These are phyloP conservation scores for Solea senegalensis DNA, from an alignment of 2,113 vertebrate species.

Conservation along the genomic window DNA sequence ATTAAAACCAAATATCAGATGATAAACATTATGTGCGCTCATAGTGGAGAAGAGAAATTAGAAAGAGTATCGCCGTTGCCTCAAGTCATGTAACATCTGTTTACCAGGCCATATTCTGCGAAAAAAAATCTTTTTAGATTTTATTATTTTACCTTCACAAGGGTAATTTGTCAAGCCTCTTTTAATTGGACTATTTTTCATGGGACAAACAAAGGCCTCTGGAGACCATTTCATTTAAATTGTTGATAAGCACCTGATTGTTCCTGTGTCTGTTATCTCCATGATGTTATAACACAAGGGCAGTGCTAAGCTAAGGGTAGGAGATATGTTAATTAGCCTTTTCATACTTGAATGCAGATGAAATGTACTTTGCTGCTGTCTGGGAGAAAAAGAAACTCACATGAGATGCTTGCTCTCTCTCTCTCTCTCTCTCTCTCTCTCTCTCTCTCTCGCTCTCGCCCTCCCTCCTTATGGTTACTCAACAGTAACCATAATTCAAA, in stretches of 20 bases:
- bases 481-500: slow-evolving; percentile 16
- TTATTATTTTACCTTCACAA: slow-evolving; percentile 67
- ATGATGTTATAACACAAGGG: slow-evolving; percentile 17
- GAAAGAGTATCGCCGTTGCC: neutral
- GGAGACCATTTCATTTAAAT: slow-evolving; percentile 62
- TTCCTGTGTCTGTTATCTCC: slow-evolving; percentile 39
- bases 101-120: slow-evolving; percentile 51
- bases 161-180: slow-evolving; percentile 67
- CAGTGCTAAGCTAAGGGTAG: slow-evolving; percentile 1
- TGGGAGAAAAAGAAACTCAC: slow-evolving; percentile 5
- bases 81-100: slow-evolving; percentile 51
- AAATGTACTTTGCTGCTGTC: slow-evolving; percentile 16
- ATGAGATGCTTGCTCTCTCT: neutral
- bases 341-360: slow-evolving; percentile 20
- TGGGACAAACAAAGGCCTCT: slow-evolving; percentile 50
- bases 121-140: slow-evolving; percentile 60
- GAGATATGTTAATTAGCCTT: slow-evolving; percentile 29
- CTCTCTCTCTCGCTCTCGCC: too few species aligned
- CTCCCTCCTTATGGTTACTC: slow-evolving; percentile 9
- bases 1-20: too few species aligned
- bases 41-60: too few species aligned
- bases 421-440: too few species aligned
- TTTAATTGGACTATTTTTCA: slow-evolving; percentile 77
- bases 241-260: slow-evolving; percentile 68
- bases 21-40: too few species aligned